Evolutionary conservation across 2,888 invertebrate genomes (phyloP), one percentile per base, ranked within the genome.

Genomic region (Chymomyza amoena): DNA sequence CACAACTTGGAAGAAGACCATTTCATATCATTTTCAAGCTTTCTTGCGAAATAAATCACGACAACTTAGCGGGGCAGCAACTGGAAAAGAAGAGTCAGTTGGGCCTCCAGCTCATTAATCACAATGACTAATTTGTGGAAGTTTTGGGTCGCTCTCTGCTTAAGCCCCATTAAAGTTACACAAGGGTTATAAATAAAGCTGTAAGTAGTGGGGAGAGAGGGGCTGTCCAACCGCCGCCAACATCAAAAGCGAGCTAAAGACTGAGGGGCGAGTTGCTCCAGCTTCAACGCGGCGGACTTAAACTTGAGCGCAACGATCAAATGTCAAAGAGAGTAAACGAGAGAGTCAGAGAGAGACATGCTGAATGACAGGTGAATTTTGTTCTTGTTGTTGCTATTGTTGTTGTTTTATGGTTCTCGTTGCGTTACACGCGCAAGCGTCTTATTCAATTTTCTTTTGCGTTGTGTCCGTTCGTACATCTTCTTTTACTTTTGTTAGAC

Each of bases 111-210:
- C 75, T 79, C 78, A 86, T 86, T 84, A 84, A 84, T 82, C 78
- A 86, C 74, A 79, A 75, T 84, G 87, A 84, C 84, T 86, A 76
- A 80, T 82, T 80, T 70, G 75, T 70, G 28, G 69, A 67, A 68
- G 69, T 60, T 64, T 69, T 63, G 57, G 25, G 57, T 57, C 15
- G 18, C 57, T 25, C 20, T 54, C 39, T 32, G 64, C 68, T 72
- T 77, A 80, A 81, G 77, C 76, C 70, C n/a, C 68, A 80, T 80
- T 82, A 75, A 75, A 75, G 64, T 66, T 75, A 72, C 70, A 66
- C 68, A 66, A 69, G 75, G 71, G 75, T 70, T 75, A 69, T 68
- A 78, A 76, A 71, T 69, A 65, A 61, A 57, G 52, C 52, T 54
- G 18, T 10, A 57, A 25, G 57, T 28, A n/a, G n/a, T n/a, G n/a